Percentiles rank a stretch among this genome's conserved stretches.
Evolutionary conservation across 2,113 vertebrate species (phyloP).

Genomic region (Prolemur simus): DNA sequence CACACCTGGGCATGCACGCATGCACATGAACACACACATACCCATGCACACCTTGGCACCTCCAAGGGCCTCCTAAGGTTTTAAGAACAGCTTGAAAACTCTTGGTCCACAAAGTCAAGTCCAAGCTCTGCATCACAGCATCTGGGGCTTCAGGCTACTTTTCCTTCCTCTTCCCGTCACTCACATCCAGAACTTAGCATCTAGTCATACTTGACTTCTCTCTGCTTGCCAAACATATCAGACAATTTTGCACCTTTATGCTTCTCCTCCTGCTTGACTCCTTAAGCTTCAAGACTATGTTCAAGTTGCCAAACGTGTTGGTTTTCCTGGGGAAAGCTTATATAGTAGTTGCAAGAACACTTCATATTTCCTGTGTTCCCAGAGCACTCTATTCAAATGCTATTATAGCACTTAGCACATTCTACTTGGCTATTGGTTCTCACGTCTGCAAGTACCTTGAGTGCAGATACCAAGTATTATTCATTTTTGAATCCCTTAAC

Average conservation of each 20-base stretch:
- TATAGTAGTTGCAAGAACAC: background rate
- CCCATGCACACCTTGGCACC: background rate
- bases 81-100: background rate
- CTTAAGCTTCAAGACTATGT: background rate
- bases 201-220: background rate
- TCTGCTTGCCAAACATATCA: background rate
- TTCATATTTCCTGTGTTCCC: no score
- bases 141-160: background rate
- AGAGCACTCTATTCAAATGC: background rate
- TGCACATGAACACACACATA: accelerated
- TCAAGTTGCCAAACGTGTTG: background rate
- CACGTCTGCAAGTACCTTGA: background rate
- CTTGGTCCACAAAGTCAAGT: background rate
- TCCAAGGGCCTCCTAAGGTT: background rate
- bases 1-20: accelerated
- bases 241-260: background rate
- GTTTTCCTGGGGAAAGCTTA: background rate
- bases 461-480: background rate
- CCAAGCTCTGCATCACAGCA: background rate
- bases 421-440: background rate
- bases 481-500: background rate
- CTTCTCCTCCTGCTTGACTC: background rate
- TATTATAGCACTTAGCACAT: background rate
- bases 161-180: no score
- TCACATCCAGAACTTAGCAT: background rate